These are phyloP conservation scores for Xanthostigma xanthostigma DNA, from an alignment of 2,888 invertebrate genomes.

Conservation along the genomic window DNA sequence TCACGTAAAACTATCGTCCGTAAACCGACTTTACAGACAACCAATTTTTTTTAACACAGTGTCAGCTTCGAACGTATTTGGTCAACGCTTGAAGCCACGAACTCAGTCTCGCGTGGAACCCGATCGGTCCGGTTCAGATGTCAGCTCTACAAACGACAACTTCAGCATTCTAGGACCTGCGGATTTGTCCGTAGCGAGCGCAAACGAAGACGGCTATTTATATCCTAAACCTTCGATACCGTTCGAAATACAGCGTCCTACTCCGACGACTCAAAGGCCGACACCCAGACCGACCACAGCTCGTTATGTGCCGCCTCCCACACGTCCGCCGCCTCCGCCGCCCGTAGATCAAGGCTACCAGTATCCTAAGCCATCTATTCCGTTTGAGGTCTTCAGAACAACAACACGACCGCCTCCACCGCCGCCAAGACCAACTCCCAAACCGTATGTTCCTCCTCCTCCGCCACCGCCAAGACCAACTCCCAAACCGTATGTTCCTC, in stretches of 20 bases:
- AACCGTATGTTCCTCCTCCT: no score
- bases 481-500: background rate
- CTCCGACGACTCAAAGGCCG: background rate
- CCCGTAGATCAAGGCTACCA: background rate
- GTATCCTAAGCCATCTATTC: slow-evolving; percentile 1
- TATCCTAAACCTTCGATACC: slow-evolving; percentile 8
- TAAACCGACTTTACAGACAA: no score
- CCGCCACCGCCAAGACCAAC: background rate
- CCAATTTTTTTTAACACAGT: background rate
- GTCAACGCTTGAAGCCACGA: background rate
- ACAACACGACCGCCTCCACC: background rate
- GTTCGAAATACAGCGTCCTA: slow-evolving; percentile 3
- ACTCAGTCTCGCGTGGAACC: background rate
- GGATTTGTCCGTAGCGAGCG: background rate
- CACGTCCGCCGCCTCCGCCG: background rate
- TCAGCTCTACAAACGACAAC: background rate
- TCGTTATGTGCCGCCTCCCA: no score
- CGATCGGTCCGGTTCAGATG: background rate
- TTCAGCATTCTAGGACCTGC: background rate
- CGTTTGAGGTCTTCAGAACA: background rate
- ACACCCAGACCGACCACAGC: no score
- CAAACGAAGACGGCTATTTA: slow-evolving; percentile 6
- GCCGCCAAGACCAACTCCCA: background rate
- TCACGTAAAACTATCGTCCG: no score
- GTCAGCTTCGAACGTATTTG: slow-evolving; percentile 1